A percentile compares a stretch with the other conserved stretches of the same genome.
These are phyloP conservation scores for Scylla paramamosain DNA, from an alignment of 1,140 invertebrate species.

Conservation along the genomic window DNA sequence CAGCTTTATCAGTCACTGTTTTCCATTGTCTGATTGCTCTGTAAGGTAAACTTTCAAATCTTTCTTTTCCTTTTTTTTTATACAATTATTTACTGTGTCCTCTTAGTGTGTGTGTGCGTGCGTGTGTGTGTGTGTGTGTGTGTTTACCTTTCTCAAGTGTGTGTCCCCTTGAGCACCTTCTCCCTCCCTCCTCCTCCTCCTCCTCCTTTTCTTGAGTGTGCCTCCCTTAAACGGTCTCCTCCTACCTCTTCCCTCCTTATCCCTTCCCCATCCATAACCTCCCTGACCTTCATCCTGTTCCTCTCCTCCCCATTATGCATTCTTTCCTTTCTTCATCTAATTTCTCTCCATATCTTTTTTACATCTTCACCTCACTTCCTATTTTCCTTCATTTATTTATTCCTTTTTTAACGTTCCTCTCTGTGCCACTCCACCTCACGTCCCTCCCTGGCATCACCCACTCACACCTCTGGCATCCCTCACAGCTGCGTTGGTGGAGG, in stretches of 20 bases:
- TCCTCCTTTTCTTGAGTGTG: not conserved
- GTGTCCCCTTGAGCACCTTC: not conserved
- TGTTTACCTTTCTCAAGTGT: not conserved
- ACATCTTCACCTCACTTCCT: not conserved
- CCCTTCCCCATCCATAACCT: not conserved
- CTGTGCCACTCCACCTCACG: too few species aligned
- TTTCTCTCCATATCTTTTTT: too few species aligned
- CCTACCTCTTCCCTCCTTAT: not conserved
- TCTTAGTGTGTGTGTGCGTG: too few species aligned
- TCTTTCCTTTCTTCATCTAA: too few species aligned
- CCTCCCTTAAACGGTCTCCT: not conserved
- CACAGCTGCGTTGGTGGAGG: constrained; percentile 36
- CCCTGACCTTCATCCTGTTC: not conserved
- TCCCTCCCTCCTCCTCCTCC: not conserved
- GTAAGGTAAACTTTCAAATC: too few species aligned
- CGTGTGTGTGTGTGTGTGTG: not conserved
- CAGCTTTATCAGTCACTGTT: too few species aligned
- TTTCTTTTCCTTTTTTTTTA: too few species aligned
- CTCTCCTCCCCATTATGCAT: not conserved
- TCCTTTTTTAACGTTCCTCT: not conserved
- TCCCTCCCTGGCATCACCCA: not conserved
- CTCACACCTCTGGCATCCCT: not conserved
- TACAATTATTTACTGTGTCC: not conserved
- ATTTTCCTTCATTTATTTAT: not conserved
- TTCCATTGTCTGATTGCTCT: too few species aligned